These are phyloP conservation scores for Amphipyra berbera DNA, from an alignment of 2,888 invertebrate genomes.

Conservation along the genomic window DNA sequence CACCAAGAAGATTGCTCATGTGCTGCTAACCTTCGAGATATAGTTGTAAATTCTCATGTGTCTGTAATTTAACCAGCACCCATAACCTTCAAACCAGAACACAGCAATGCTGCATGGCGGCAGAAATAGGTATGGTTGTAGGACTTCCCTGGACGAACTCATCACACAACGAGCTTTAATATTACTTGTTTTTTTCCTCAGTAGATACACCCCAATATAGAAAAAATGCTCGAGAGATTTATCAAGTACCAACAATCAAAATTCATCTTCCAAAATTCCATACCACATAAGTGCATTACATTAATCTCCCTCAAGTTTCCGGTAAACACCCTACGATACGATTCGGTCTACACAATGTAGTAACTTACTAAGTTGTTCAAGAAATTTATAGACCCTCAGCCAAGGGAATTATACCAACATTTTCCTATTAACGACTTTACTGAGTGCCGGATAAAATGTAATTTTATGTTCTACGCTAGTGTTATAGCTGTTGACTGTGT, in stretches of 20 bases:
- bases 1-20: too few relatives aligned
- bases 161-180: too few relatives aligned
- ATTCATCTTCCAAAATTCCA: conserved; percentile 18
- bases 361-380: conserved; percentile 55
- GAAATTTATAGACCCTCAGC: conserved; percentile 55
- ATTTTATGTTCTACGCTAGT: conserved; percentile 44
- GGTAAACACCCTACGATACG: conserved; percentile 36
- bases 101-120: too few relatives aligned
- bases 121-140: too few relatives aligned
- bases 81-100: too few relatives aligned
- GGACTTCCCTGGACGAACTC: too few relatives aligned
- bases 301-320: conserved; percentile 37
- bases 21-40: too few relatives aligned
- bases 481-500: conserved; percentile 29
- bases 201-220: too few relatives aligned
- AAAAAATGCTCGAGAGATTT: neutral
- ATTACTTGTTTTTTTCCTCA: too few relatives aligned
- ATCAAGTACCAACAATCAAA: neutral
- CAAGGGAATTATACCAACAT: conserved; percentile 49
- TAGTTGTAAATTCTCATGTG: too few relatives aligned
- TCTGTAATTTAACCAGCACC: too few relatives aligned
- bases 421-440: conserved; percentile 53
- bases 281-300: conserved; percentile 18
- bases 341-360: conserved; percentile 49
- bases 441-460: conserved; percentile 51